These are phyloP conservation scores for Oncorhynchus keta DNA, from an alignment of 2,113 vertebrate genomes.

Conservation along the genomic window DNA sequence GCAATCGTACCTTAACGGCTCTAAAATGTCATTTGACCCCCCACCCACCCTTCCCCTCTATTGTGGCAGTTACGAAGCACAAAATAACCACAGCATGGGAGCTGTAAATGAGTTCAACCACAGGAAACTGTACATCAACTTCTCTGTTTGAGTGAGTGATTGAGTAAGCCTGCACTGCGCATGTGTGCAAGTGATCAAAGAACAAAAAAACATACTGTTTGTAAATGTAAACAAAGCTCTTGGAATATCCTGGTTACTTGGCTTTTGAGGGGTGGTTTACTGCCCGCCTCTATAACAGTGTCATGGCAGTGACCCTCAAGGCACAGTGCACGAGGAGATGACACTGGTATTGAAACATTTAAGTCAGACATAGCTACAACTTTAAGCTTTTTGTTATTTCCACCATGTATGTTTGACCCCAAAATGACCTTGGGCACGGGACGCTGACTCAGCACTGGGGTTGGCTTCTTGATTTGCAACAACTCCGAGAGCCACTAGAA, in stretches of 20 bases:
- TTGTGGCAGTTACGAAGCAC: slow-evolving; percentile 52
- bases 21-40: no score
- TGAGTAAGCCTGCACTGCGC: neutral
- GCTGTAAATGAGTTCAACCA: slow-evolving; percentile 54
- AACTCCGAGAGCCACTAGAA: slow-evolving; percentile 33
- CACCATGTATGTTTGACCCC: slow-evolving; percentile 1
- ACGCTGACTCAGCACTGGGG: slow-evolving; percentile 29
- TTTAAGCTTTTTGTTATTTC: no score
- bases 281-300: neutral
- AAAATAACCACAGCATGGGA: slow-evolving; percentile 56
- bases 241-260: no score
- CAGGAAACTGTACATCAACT: slow-evolving; percentile 63
- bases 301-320: neutral
- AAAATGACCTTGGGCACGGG: slow-evolving; percentile 20
- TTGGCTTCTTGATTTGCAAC: slow-evolving; percentile 25
- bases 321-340: no score
- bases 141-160: slow-evolving; percentile 12
- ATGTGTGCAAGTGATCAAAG: neutral
- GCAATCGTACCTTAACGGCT: neutral
- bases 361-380: no score
- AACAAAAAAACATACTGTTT: no score
- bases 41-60: slow-evolving; percentile 24
- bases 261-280: neutral
- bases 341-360: no score
- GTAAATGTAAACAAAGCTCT: no score